Conservation (phyloP, 2,113 vertebrate species). For the Albula glossodonta region DNA sequence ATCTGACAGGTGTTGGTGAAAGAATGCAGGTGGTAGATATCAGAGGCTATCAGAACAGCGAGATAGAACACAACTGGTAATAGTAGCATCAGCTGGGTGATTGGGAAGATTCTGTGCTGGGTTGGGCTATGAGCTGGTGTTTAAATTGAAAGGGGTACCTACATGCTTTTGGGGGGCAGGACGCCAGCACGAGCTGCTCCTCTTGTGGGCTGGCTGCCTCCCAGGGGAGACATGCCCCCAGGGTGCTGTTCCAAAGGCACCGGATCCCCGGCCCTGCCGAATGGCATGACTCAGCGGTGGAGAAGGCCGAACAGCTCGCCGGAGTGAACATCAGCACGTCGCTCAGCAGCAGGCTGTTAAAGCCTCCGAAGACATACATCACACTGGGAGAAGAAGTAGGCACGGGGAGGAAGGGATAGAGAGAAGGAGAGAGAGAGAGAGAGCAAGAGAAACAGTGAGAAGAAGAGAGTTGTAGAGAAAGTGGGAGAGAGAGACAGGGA, state of each 20-base stretch:
- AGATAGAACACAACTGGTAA: too few species aligned
- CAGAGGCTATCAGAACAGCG: too few species aligned
- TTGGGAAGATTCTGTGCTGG: too few species aligned
- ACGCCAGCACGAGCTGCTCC: slow-evolving; percentile 60
- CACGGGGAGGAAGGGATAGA: neutral
- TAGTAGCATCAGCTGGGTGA: too few species aligned
- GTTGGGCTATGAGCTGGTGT: too few species aligned
- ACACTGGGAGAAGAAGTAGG: slow-evolving; percentile 62
- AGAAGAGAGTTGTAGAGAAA: neutral
- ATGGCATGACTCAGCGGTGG: slow-evolving; percentile 57
- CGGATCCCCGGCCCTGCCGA: slow-evolving; percentile 74
- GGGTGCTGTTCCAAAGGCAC: slow-evolving; percentile 78
- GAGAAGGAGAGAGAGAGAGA: neutral
- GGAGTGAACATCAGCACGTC: slow-evolving; percentile 85
- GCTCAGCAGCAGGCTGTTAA: slow-evolving; percentile 93
- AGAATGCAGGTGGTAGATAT: neutral
- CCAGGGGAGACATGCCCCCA: slow-evolving; percentile 77
- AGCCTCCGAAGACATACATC: slow-evolving; percentile 96
- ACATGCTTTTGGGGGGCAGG: slow-evolving; percentile 78
- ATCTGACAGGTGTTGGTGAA: neutral
- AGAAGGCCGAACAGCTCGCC: slow-evolving; percentile 76
- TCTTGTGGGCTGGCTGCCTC: slow-evolving; percentile 58
- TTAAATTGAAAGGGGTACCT: slow-evolving; percentile 48
- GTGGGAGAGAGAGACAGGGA: neutral
- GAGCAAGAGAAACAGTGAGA: neutral